Base-by-base conservation (phyloP, 1,140 invertebrate genomes). In the Ruditapes philippinarum region DNA sequence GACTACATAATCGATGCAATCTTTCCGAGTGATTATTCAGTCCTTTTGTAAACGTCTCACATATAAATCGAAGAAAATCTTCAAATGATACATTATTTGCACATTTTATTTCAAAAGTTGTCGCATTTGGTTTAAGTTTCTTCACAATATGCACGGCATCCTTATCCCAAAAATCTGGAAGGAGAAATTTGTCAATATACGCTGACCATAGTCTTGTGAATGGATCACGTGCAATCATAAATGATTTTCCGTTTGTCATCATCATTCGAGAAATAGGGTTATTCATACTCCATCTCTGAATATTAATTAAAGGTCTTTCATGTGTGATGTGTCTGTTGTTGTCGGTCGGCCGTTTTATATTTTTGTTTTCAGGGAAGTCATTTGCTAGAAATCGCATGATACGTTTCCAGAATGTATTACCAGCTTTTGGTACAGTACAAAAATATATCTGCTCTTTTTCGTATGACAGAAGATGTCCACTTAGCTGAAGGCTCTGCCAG, bases 161-260 rank as follows among this genome's bases (percentile, higher is more conserved):
- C 0, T 45, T 74, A 19, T 17, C n/a, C 87, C 88, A 90, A 38
- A 74, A 91, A 33, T 89, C 89, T 1, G 83, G 85, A 7, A 91
- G 74, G 51, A 87, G 88, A 51, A 85, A 88, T 82, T 92, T 92
- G 65, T 92, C 91, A 19, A 92, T 68, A 51, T 86, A 92, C 25
- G 87, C 87, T 1, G 92, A 92, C 80, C 82, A 92, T 17, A 92
- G 42, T 78, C 91, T 62, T 11, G 80, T 74, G 73, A 89, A 92
- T 5, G 92, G 92, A 38, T 92, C 82, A 28, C 92, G 80, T 0
- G 78, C 80, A 45, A 92, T 89, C 88, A 92, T 88, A 40, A 92
- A 78, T 31, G 28, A 7, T n/a, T 76, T 54, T n/a, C 38, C 65
- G 1, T 36, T 51, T 11, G 42, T 19, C 49, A 74, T 54, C 9